Evolutionary conservation across 2,113 vertebrate genomes (phyloP), one percentile per base, ranked within the genome.

Genomic region (Pomatostomus ruficeps): DNA sequence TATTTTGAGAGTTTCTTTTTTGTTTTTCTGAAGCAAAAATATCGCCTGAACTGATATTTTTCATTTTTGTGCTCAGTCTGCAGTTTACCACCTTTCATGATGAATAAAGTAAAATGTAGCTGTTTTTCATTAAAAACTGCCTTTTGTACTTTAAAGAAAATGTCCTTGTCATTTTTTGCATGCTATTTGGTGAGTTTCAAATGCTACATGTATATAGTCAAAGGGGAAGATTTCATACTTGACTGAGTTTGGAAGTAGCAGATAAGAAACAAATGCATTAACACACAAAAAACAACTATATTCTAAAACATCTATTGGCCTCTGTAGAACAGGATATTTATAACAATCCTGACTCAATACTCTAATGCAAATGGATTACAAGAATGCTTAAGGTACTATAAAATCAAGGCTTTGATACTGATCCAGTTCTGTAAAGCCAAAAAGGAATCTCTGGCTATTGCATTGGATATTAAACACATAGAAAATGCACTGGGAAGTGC

Each of bases 1-100:
- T 93, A 59, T 93, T 96, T 90, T 73, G 36, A 97, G 87, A 54
- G 46, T 14, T 90, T 57, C 55, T 46, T 79, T 91, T 88, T 85
- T 89, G 65, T 49, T 96, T 92, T 89, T 92, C 71, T 79, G 31
- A 91, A 89, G 82, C 29, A 63, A 93, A 94, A 95, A 88, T 93
- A 85, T 62, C 10, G 1, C 89, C 81, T 93, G 49, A 85, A 52
- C 10, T 26, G 20, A 36, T 68, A 66, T 92, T 93, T 91, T 91
- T 95, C 46, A 73, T 93, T 85, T 92, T 93, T 93, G 12, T 84
- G 40, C 55, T 88, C 72, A 81, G 75, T 81, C 88, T 85, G 91
- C 4, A 2, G 40, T 93, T 91, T 90, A 72, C 59, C 26, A 67
- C 31, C 43, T 96, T 96, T 96, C 79, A 91, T 57, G 75, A 94